phyloP scores from a whole-genome alignment of 2,113 vertebrate species.

The Balaeniceps rex region DNA sequence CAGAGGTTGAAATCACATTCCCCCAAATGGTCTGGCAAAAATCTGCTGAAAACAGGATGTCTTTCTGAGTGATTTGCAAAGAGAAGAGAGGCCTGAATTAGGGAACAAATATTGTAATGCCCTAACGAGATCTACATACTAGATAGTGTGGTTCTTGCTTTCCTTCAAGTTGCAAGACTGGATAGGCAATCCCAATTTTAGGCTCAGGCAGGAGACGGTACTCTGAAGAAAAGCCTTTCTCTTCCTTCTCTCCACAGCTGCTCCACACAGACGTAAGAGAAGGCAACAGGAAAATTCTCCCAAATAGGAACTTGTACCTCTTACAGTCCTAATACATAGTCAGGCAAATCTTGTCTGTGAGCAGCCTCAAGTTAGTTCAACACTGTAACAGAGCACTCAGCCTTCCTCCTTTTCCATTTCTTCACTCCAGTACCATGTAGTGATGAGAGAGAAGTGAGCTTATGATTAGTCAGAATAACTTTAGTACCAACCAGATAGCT shows the following conservation, averaged over 20 bases:
- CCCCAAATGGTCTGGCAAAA: background rate
- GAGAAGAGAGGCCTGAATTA: background rate
- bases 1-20: background rate
- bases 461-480: background rate
- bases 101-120: background rate
- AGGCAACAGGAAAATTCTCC: background rate
- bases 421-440: background rate
- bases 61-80: background rate
- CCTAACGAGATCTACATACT: background rate
- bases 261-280: background rate
- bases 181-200: background rate
- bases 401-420: background rate
- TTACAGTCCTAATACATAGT: background rate
- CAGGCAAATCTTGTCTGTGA: background rate
- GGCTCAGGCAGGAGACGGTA: background rate
- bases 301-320: background rate
- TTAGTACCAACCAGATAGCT: background rate
- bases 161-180: background rate
- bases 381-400: background rate
- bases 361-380: background rate
- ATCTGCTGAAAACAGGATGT: constrained; percentile 7
- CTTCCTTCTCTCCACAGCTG: background rate
- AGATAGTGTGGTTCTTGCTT: background rate
- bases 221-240: background rate
- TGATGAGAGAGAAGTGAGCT: background rate